Evolutionary conservation across 2,888 invertebrate species (phyloP).

Genomic region (Iselma pallidipennis): DNA sequence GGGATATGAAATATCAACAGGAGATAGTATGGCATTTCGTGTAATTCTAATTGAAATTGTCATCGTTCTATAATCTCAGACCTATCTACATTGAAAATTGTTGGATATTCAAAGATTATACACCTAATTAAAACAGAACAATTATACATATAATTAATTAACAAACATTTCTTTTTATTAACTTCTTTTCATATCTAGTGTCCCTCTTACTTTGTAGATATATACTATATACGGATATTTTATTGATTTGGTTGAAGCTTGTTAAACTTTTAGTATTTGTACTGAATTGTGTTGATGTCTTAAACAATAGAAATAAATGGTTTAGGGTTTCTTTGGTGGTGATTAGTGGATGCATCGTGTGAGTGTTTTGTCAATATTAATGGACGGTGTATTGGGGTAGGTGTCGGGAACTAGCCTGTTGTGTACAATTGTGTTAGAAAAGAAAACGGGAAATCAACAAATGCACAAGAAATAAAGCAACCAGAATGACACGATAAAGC

Average conservation of each 20-base stretch:
- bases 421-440: not conserved
- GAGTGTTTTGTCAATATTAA: conserved; percentile 3
- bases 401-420: not conserved
- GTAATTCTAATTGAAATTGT: not conserved
- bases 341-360: not conserved
- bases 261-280: not conserved
- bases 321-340: not conserved
- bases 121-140: too few relatives aligned
- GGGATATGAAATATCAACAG: not conserved
- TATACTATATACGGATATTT: too few relatives aligned
- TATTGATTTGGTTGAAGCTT: not conserved
- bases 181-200: too few relatives aligned
- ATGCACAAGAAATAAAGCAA: conserved; percentile 32
- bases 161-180: too few relatives aligned
- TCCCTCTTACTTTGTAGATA: too few relatives aligned
- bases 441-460: conserved; percentile 25
- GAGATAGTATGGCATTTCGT: not conserved
- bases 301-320: not conserved
- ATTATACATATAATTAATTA: too few relatives aligned
- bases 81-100: not conserved
- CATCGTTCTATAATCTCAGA: not conserved
- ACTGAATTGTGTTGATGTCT: not conserved
- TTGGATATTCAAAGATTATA: too few relatives aligned
- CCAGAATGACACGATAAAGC: conserved; percentile 31
- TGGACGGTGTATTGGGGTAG: not conserved